Evolutionary conservation across 37 sponge, comb jelly and placozoan species (phyloP), one percentile per base, ranked within the genome.

Genomic region (Dysidea cf. avara): DNA sequence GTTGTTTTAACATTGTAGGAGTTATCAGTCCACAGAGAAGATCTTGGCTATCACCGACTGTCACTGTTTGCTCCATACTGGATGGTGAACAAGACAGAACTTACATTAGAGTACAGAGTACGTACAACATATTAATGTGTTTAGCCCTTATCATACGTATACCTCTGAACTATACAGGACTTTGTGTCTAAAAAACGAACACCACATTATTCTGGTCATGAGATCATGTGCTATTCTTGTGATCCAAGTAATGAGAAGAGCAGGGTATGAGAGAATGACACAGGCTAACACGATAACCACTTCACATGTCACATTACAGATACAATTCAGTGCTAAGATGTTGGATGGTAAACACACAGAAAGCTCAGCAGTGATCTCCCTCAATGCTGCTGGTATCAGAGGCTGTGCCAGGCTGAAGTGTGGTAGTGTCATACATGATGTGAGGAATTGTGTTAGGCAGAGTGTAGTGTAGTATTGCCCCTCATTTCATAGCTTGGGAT

Each of bases 21-120:
- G 28, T 31, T 86, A 55, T 53, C n/a, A 61, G 62, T 79, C 2
- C 56, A 68, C 24, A 75, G 33, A 32, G 86, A 84, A 37, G 72
- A 80, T 13, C 31, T 61, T 12, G 85, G 85, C 16, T 87, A 83
- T 12, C 65, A 78, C 18, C 75, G 71, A 40, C 30, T 87, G 32
- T 76, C 61, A 21, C 18, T 94, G n/a, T 94, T 63, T 74, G 61
- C 79, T 65, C 80, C 95, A 37, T 86, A 87, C 67, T 94, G 95
- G 95, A 74, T 94, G 68, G 59, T 90, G 64, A 94, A 94, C 74
- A 94, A 94, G 65, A 83, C 95, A 17, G 77, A 69, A 0, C 52
- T 86, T 14, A 57, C 56, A 39, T 61, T 94, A 30, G 75, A 90
- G 20, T 94, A 94, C 68, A 68, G 31, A 25, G 75, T 80, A 20